Percentiles rank a stretch among this genome's conserved stretches.
Evolutionary conservation across 2,888 invertebrate genomes (phyloP).

Genomic region (Stenoptilia bipunctidactyla): DNA sequence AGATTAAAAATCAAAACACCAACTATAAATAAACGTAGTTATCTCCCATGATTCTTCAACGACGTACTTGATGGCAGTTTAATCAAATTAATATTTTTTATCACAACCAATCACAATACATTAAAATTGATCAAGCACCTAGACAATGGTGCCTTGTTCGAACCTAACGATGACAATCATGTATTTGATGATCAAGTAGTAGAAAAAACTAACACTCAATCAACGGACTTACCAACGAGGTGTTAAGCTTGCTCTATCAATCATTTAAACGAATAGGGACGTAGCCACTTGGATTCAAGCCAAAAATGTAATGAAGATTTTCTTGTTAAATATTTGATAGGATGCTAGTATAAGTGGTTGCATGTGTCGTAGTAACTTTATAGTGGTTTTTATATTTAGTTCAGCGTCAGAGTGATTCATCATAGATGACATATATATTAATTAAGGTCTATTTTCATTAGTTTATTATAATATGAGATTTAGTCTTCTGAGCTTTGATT

Average conservation of each 20-base stretch:
- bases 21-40: no score
- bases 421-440: no score
- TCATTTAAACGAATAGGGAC: constrained; percentile 32
- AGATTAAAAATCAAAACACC: no score
- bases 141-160: not conserved
- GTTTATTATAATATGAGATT: no score
- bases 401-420: no score
- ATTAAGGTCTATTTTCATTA: no score
- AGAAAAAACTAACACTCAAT: constrained; percentile 27
- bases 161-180: constrained; percentile 20
- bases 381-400: not conserved
- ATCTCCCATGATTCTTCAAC: no score
- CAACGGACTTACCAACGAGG: constrained; percentile 39
- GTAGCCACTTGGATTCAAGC: constrained; percentile 37
- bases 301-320: constrained; percentile 54
- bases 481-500: no score
- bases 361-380: constrained; percentile 1
- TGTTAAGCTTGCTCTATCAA: constrained; percentile 62
- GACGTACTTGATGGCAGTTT: not conserved
- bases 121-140: not conserved
- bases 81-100: not conserved
- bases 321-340: constrained; percentile 45
- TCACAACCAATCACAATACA: constrained; percentile 7
- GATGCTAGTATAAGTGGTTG: constrained; percentile 5
- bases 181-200: constrained; percentile 18